These are phyloP conservation scores for Sylvilagus bachmani DNA, from an alignment of 2,113 vertebrate species.

Conservation along the genomic window DNA sequence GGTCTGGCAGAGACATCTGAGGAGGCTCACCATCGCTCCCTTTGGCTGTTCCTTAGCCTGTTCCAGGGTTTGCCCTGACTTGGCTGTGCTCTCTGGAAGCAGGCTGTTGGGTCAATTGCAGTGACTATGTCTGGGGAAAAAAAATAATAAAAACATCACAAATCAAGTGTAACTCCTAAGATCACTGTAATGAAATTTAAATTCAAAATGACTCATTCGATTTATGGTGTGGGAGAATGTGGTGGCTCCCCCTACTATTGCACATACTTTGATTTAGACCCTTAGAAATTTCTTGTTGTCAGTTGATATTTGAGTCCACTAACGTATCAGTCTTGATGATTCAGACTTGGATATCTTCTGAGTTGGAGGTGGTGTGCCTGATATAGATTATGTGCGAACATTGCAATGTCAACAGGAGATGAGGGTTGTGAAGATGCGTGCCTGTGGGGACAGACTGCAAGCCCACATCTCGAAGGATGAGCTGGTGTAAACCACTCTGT, in stretches of 20 bases:
- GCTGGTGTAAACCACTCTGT: background rate
- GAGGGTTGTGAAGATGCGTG: slow-evolving; percentile 31
- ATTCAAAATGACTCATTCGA: background rate
- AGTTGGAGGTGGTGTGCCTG: background rate
- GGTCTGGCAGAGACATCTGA: slow-evolving; percentile 51
- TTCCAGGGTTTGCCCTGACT: background rate
- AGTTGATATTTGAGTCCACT: slow-evolving; percentile 43
- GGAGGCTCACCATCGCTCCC: background rate
- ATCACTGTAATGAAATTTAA: background rate
- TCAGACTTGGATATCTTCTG: slow-evolving; percentile 15
- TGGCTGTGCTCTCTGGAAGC: background rate
- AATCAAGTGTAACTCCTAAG: background rate
- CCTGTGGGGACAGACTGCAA: slow-evolving; percentile 6
- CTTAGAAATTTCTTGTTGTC: slow-evolving; percentile 40
- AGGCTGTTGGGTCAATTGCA: background rate
- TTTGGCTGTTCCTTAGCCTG: background rate
- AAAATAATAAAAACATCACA: background rate
- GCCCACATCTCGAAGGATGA: slow-evolving; percentile 4
- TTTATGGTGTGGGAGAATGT: background rate
- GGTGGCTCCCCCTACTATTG: background rate
- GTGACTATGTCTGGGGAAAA: background rate
- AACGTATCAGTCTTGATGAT: background rate
- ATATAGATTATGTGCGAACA: slow-evolving; percentile 19
- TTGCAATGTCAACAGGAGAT: slow-evolving; percentile 3
- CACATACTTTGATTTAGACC: background rate